Evolutionary conservation across 2,113 vertebrate genomes (phyloP).

Genomic region (Propithecus coquereli): DNA sequence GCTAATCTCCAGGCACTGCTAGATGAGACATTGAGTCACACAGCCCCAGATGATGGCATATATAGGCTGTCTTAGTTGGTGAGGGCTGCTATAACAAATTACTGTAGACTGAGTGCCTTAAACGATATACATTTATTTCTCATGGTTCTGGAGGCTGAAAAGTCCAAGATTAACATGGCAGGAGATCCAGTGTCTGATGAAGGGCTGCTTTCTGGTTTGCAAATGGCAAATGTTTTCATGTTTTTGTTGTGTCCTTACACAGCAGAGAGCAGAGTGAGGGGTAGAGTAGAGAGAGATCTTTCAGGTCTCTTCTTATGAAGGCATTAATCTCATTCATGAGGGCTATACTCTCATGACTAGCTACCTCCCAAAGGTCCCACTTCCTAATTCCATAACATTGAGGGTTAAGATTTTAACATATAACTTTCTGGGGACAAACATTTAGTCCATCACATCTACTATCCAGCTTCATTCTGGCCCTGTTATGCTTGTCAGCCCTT

Average conservation of each 20-base stretch:
- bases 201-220: neutral
- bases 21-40: neutral
- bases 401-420: neutral
- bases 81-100: neutral
- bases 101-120: neutral
- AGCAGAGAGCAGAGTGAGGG: neutral
- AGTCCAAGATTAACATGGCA: neutral
- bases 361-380: neutral
- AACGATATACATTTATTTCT: neutral
- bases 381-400: neutral
- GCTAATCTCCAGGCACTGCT: neutral
- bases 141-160: neutral
- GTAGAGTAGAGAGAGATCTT: too few relatives aligned
- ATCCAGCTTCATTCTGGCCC: neutral
- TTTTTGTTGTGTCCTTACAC: neutral
- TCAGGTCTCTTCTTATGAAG: neutral
- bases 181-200: neutral
- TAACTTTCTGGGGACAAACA: too few relatives aligned
- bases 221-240: neutral
- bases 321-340: neutral
- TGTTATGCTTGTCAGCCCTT: neutral
- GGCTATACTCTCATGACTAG: neutral
- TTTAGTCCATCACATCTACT: neutral
- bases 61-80: neutral
- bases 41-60: neutral